These are phyloP conservation scores for Macrotis lagotis DNA, from an alignment of 2,113 vertebrate species.

Conservation along the genomic window DNA sequence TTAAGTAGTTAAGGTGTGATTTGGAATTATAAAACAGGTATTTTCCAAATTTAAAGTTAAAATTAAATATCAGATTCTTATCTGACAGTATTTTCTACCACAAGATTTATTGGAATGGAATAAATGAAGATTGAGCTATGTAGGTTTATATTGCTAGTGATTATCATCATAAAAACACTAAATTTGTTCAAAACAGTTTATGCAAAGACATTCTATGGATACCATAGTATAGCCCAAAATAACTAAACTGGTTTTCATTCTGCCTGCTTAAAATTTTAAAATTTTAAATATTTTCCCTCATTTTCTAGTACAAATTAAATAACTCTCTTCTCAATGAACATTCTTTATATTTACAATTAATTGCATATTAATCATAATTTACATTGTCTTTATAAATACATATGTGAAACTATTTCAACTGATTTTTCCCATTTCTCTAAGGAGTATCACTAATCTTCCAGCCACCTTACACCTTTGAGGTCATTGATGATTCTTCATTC, in stretches of 20 bases:
- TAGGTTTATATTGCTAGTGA: conserved; percentile 31
- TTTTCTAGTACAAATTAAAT: not conserved
- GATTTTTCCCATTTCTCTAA: not conserved
- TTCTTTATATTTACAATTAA: not conserved
- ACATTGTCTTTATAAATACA: not conserved
- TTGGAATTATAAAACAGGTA: conserved; percentile 71
- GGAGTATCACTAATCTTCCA: not conserved
- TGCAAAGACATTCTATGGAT: not conserved
- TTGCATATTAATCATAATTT: not conserved
- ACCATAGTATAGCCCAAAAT: not conserved
- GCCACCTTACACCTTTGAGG: not conserved
- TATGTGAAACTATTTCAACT: not conserved
- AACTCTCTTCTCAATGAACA: not conserved
- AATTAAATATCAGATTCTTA: conserved; percentile 70
- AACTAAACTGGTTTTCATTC: not conserved
- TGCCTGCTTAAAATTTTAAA: not conserved
- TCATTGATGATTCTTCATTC: not conserved
- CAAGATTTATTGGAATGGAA: conserved; percentile 72
- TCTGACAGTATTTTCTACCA: conserved; percentile 63
- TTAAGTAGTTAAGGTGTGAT: conserved; percentile 49
- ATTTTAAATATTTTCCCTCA: not conserved
- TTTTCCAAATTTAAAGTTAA: conserved; percentile 72
- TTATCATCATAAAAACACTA: conserved; percentile 11
- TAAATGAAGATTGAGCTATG: conserved; percentile 64
- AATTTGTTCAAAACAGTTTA: not conserved